Base-by-base conservation (phyloP, 2,888 invertebrate species). In the Trissolcus brochymenae region DNA sequence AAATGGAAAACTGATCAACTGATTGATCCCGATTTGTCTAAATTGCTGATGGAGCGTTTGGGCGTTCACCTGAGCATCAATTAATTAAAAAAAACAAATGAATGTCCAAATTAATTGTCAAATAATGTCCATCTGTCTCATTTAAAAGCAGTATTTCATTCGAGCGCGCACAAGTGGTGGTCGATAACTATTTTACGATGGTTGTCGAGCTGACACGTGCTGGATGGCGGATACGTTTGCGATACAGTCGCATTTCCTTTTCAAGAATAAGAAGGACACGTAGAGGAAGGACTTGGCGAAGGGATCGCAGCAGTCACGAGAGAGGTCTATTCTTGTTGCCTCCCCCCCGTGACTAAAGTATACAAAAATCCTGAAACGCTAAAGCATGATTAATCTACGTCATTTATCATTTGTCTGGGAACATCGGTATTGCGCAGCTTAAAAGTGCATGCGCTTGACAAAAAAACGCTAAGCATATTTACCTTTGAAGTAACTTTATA, bases 331-430 rank as follows among this genome's bases (percentile, higher is more conserved):
- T 49, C 70, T 51, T 62, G 61, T 67, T 21, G 35, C 53, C 55
- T 74, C 53, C 70, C 41, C 53, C 70, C 41, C 21, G 14, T 21
- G 54, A 40, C 50, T 14, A 43, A 51, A 60, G 16, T 11, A 35
- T 25, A 62, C 54, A 78, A 70, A 78, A 76, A 76, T 67, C 51
- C 75, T 77, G 68, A 61, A 71, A 76, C 17, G 56, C 14, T 68
- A 78, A 75, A 78, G 59, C 54, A 67, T 72, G 64, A 78, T 55
- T 75, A 74, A 78, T 78, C 60, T 56, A 61, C 46, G 53, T 51
- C 53, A 72, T 79, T 77, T 75, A 79, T 77, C 64, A 68, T 75
- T 64, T 53, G 61, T 78, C 81, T 82, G 84, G 80, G 81, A 84
- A 80, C 82, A 80, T 82, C 76, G 80, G 81, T 80, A 74, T 71